Percentiles rank a stretch among this genome's conserved stretches.
Conservation (phyloP, 2,888 invertebrate genomes). For the Cataglyphis livida region DNA sequence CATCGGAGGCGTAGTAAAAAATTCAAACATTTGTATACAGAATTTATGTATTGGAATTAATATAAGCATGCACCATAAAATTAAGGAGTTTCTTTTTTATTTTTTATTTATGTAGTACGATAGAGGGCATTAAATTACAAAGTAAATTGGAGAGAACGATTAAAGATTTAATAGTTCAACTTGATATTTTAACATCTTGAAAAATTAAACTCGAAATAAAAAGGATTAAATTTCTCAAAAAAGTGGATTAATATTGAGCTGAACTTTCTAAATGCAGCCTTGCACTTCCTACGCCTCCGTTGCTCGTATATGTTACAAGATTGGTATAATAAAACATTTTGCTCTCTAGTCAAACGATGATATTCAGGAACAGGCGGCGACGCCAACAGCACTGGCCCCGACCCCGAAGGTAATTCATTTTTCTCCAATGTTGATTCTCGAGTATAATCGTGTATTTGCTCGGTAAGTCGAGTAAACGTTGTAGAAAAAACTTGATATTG, state of each 20-base stretch:
- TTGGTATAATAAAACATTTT: slow-evolving; percentile 57
- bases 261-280: not conserved
- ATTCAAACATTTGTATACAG: not conserved
- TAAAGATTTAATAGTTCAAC: not conserved
- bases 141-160: not conserved
- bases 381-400: slow-evolving; percentile 80
- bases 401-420: slow-evolving; percentile 78
- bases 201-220: not conserved
- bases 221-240: not conserved
- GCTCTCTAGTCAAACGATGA: slow-evolving; percentile 79
- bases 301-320: not conserved
- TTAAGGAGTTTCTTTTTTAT: not conserved
- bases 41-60: not conserved
- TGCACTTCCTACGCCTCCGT: not conserved
- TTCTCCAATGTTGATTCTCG: slow-evolving; percentile 7
- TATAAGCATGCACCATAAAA: not conserved
- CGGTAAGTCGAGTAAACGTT: not conserved
- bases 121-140: not conserved
- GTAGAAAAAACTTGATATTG: not conserved
- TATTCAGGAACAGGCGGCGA: slow-evolving; percentile 80
- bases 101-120: not conserved
- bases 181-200: not conserved
- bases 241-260: not conserved
- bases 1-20: not conserved
- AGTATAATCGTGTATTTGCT: not conserved